phyloP scores from a whole-genome alignment of 2,797 vertebrate species.

The Fistularia commersonii region DNA sequence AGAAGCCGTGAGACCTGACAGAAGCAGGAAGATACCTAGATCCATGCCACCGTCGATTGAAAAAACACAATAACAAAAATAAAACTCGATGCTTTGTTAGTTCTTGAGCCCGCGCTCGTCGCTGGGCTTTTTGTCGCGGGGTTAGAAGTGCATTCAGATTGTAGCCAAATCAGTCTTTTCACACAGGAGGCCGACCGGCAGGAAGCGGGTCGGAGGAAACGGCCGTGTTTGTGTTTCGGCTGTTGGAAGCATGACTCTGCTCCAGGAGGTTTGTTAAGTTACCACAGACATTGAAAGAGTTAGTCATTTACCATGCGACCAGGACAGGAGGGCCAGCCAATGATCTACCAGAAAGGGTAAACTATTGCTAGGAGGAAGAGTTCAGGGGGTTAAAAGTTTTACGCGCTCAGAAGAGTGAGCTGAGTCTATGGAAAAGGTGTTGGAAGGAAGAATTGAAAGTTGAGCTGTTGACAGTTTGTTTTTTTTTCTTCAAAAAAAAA shows the following conservation, averaged over 20 bases:
- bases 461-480: no score
- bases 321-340: constrained; percentile 63
- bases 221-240: constrained; percentile 23
- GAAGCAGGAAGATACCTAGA: constrained; percentile 59
- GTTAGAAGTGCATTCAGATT: constrained; percentile 34
- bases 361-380: constrained; percentile 62
- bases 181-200: constrained; percentile 38
- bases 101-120: no score
- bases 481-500: no score
- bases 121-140: no score
- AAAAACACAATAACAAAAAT: constrained; percentile 5
- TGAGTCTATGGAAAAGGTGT: neutral
- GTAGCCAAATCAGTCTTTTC: constrained; percentile 37
- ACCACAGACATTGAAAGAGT: constrained; percentile 86
- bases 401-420: neutral
- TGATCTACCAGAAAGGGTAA: constrained; percentile 59
- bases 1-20: constrained; percentile 39
- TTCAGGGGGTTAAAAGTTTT: constrained; percentile 63
- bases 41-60: constrained; percentile 46
- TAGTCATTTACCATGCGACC: constrained; percentile 63
- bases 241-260: constrained; percentile 25
- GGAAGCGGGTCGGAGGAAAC: constrained; percentile 30
- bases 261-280: constrained; percentile 75
- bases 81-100: constrained; percentile 55
- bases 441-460: constrained; percentile 1